Base-by-base conservation (phyloP, 2,888 invertebrate species). In the Andrena marginata region DNA sequence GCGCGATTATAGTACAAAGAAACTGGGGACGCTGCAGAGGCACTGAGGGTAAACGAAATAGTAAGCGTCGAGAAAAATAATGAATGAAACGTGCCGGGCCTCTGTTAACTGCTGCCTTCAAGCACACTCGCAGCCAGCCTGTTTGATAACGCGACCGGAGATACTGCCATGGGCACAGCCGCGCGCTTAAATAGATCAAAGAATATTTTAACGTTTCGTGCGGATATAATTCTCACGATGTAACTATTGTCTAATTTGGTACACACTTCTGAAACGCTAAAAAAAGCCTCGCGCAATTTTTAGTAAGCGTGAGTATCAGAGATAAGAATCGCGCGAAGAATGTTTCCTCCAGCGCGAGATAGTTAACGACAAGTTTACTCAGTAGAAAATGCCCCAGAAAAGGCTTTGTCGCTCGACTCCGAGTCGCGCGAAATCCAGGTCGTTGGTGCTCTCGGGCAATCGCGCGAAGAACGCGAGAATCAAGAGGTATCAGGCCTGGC, bases 371-470 rank as follows among this genome's bases (percentile, higher is more conserved):
- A n/a, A 59, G 64, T 31, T 63, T 51, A 31, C 26, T 56, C 33
- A 48, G 59, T 49, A 1, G 33, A 72, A 51, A 68, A 23, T 63
- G 63, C 64, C 33, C 51, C 68, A 54, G 71, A 63, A 81, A 68
- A 70, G 59, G 31, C 42, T 77, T 71, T 70, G 35, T 77, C 72
- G 31, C 68, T 71, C 64, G 49, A 70, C 70, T 77, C 68, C 68
- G 67, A 80, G 77, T 80, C 26, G 20, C 23, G 56, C 73, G 64
- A 80, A 80, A 84, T 84, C 78, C 80, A 81, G 77, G 70, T 65
- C 77, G 73, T 76, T 72, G 54, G 35, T 76, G 70, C 67, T 73
- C 63, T 26, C 69, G 48, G 48, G 26, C 60, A 77, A 77, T 68
- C 64, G 49, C 33, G 72, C 64, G 65, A 82, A 59, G 74, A 84